Evolutionary conservation across 1,140 invertebrate genomes (phyloP).

Genomic region (Atopsyche davidsoni): DNA sequence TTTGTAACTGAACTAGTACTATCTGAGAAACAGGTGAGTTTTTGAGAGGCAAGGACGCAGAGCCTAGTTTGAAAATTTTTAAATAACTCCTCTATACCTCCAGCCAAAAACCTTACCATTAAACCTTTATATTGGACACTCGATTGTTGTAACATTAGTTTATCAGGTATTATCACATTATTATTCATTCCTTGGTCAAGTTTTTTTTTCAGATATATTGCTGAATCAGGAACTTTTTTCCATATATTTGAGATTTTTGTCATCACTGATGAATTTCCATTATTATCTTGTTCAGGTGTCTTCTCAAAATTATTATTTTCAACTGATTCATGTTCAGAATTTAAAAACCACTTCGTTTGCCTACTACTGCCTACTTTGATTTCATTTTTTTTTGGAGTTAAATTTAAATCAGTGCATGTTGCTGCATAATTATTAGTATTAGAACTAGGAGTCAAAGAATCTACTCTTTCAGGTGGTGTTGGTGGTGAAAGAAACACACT

Average conservation of each 20-base stretch:
- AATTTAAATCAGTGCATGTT: no score
- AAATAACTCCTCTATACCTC: conserved; percentile 15
- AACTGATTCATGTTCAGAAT: no score
- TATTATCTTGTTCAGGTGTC: no score
- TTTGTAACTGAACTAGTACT: not conserved
- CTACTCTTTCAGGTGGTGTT: conserved; percentile 11
- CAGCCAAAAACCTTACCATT: conserved; percentile 12
- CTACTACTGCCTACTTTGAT: no score
- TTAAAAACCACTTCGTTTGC: no score
- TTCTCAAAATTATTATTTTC: no score
- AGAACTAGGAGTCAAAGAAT: conserved; percentile 1
- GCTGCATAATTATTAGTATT: not conserved
- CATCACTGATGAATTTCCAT: not conserved
- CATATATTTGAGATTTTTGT: conserved; percentile 16
- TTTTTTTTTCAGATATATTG: conserved; percentile 9
- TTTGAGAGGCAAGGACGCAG: conserved; percentile 7
- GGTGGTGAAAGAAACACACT: conserved; percentile 8
- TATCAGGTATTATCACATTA: conserved; percentile 2
- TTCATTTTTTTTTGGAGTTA: no score
- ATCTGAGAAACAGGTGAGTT: conserved; percentile 5
- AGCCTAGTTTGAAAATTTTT: conserved; percentile 15
- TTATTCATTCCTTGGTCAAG: conserved; percentile 3
- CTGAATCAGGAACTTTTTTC: conserved; percentile 12
- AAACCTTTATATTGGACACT: conserved; percentile 2
- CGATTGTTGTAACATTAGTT: not conserved